Base-by-base conservation (phyloP, 1,140 invertebrate genomes). In the Trialeurodes vaporariorum region DNA sequence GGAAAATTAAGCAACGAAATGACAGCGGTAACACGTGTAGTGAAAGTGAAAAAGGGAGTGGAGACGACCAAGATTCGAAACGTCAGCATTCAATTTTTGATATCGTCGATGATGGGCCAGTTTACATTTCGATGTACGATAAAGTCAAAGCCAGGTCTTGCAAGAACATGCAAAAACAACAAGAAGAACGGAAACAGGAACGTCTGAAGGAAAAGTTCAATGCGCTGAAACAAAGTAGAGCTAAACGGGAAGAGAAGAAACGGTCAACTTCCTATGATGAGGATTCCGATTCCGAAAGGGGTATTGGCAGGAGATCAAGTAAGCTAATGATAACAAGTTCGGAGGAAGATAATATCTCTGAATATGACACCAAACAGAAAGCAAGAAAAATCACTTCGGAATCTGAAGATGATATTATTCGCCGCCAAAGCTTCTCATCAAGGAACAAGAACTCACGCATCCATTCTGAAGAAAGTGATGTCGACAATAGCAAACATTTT, bases 71-170 rank as follows among this genome's bases (percentile, higher is more conserved):
- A 72, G 85, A 86, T 61, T 87, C 60, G 60, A 71, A 73, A 72
- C 69, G 73, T 24, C 92, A 93, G 76, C 90, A 92, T 80, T 94
- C 92, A n/a, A 93, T 93, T 71, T 94, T 93, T 78, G 91, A 94
- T 75, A 92, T 93, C 68, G 85, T 92, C 25, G 90, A 93, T 73
- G 92, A 94, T 73, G 92, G 90, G 69, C 91, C 91, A 1, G 88
- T 88, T 17, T 96, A 95, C 75, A 93, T 95, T 68, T 97, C 94
- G 34, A 98, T 98, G 95, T 98, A 98, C 77, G 96, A 98, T 76
- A 97, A 97, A 79, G 94, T 98, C 0, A 98, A 98, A 79, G 91
- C 94, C 2, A 85, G 94, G 59, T 96, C 93, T 25, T 94, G 89
- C 66, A 93, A 93, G 76, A 91, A 92, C 75, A 91, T 92, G 88